Conservation (phyloP, 1,140 invertebrate genomes). For the Brachionus calyciflorus region DNA sequence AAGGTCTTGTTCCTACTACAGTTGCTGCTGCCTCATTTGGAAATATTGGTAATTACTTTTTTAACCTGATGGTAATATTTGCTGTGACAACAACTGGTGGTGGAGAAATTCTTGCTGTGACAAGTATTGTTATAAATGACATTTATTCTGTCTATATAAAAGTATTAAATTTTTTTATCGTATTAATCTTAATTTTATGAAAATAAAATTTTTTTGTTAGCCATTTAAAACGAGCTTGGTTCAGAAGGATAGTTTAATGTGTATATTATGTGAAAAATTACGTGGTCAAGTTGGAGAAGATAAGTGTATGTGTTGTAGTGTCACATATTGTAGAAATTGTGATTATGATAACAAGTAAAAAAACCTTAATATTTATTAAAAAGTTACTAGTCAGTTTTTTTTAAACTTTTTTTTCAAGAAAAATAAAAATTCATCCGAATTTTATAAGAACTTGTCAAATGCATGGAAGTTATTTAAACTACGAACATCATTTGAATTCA, state of each 20-base stretch:
- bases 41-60: slow-evolving; percentile 53
- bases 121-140: slow-evolving; percentile 61
- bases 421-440: slow-evolving; percentile 53
- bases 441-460: slow-evolving; percentile 54
- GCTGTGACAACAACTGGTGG: slow-evolving; percentile 61
- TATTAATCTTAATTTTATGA: background rate
- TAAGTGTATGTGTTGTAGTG: slow-evolving; percentile 58
- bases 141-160: slow-evolving; percentile 60
- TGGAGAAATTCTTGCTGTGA: slow-evolving; percentile 60
- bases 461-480: slow-evolving; percentile 57
- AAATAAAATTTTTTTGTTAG: background rate
- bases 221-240: slow-evolving; percentile 55
- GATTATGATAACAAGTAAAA: slow-evolving; percentile 56
- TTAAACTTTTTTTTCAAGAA: background rate
- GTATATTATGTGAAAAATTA: slow-evolving; percentile 58
- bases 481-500: slow-evolving; percentile 54
- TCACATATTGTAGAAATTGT: slow-evolving; percentile 55
- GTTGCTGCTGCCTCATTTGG: slow-evolving; percentile 57
- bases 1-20: slow-evolving; percentile 56
- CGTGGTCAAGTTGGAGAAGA: slow-evolving; percentile 54
- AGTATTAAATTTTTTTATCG: slow-evolving; percentile 49
- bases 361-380: slow-evolving; percentile 15
- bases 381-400: background rate
- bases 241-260: slow-evolving; percentile 56
- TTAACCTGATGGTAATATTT: slow-evolving; percentile 58